These are phyloP conservation scores for Corythornis vintsioides DNA, from an alignment of 2,113 vertebrate species.

Conservation along the genomic window DNA sequence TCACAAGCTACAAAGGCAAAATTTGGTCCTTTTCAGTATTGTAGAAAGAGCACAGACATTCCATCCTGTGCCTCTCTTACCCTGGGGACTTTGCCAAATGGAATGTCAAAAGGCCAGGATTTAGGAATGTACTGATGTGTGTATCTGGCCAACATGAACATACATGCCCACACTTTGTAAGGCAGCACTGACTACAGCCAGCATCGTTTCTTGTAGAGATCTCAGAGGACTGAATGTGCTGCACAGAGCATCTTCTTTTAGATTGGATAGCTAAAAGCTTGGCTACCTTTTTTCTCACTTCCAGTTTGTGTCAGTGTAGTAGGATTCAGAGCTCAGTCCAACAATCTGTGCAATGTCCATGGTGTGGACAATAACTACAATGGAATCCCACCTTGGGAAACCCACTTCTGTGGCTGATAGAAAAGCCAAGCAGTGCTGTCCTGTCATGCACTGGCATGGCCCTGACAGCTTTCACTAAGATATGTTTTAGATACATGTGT, in stretches of 20 bases:
- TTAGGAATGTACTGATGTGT: neutral
- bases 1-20: neutral
- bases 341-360: neutral
- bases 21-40: neutral
- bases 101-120: neutral
- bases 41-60: neutral
- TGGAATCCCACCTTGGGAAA: neutral
- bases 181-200: neutral
- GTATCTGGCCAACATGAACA: neutral
- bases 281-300: neutral
- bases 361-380: fast-evolving
- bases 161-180: neutral
- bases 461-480: neutral
- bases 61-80: neutral
- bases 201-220: neutral
- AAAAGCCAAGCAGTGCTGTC: neutral
- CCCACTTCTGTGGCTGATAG: neutral
- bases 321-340: neutral
- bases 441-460: neutral
- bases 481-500: neutral
- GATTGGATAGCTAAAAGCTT: neutral
- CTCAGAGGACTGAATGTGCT: neutral
- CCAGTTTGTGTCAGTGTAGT: neutral
- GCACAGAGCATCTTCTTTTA: neutral
- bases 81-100: neutral